Percentiles rank a stretch among this genome's conserved stretches.
These are phyloP conservation scores for Helicoverpa armigera DNA, from an alignment of 1,140 invertebrate genomes.

Conservation along the genomic window DNA sequence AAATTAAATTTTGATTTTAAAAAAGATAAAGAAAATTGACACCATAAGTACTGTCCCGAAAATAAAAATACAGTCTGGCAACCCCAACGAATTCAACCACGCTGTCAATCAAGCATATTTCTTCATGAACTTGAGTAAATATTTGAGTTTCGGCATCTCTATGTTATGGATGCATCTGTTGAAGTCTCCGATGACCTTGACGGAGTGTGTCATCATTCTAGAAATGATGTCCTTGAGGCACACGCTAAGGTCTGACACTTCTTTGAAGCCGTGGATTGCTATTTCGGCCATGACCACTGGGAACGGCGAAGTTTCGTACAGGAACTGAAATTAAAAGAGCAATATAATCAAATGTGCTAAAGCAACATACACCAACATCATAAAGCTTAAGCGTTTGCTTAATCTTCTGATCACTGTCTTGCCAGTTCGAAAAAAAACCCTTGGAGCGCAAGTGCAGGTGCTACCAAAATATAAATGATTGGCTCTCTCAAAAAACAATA, in stretches of 20 bases:
- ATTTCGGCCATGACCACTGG: conserved; percentile 84
- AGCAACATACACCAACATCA: too few relatives aligned
- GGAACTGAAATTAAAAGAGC: conserved; percentile 70
- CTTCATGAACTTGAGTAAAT: conserved; percentile 83
- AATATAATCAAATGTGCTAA: background rate
- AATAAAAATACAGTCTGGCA: background rate
- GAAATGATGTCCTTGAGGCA: conserved; percentile 84
- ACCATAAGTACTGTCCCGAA: background rate
- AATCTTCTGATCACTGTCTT: too few relatives aligned
- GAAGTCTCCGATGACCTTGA: conserved; percentile 83
- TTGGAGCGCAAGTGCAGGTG: too few relatives aligned
- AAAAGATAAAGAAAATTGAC: background rate
- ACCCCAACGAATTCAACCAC: background rate
- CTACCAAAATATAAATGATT: too few relatives aligned
- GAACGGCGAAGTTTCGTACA: conserved; percentile 83
- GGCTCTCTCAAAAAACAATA: too few relatives aligned
- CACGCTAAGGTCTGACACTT: conserved; percentile 80
- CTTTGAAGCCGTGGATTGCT: conserved; percentile 82
- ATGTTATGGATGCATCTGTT: conserved; percentile 84
- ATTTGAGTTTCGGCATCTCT: conserved; percentile 83
- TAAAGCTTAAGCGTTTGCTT: too few relatives aligned
- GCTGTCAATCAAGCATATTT: conserved; percentile 72
- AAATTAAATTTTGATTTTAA: background rate
- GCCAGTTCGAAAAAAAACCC: too few relatives aligned
- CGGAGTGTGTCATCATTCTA: conserved; percentile 83